phyloP scores from a whole-genome alignment of 1,140 invertebrate genomes.

The Hypsibius dujardini region DNA sequence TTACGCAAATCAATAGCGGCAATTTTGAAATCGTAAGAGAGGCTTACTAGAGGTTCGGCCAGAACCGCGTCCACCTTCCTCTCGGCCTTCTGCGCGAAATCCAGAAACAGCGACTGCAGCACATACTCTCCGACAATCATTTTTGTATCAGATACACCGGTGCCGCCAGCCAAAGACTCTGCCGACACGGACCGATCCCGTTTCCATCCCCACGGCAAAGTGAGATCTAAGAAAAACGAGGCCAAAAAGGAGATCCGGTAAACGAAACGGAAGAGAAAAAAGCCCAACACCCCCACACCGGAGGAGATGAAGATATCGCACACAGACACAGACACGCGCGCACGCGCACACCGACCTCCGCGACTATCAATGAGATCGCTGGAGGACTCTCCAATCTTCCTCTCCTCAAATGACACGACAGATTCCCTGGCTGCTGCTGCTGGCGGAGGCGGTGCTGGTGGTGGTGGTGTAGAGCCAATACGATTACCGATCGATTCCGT shows the following conservation, averaged over 20 bases:
- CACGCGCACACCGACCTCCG: slow-evolving; percentile 18
- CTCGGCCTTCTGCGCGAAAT: slow-evolving; percentile 78
- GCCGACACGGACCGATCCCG: slow-evolving; percentile 19
- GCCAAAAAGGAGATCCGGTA: not conserved
- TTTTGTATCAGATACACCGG: slow-evolving; percentile 18
- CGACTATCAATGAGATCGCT: not conserved
- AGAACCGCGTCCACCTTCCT: slow-evolving; percentile 87
- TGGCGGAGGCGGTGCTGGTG: no score
- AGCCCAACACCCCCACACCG: no score
- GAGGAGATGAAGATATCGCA: slow-evolving; percentile 16
- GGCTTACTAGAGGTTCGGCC: slow-evolving; percentile 57
- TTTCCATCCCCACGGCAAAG: not conserved
- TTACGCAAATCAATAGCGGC: no score
- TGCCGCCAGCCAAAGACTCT: slow-evolving; percentile 27
- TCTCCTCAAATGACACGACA: no score
- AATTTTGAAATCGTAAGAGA: slow-evolving; percentile 1
- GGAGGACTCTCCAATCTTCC: not conserved
- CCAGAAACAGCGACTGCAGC: slow-evolving; percentile 75
- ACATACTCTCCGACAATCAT: slow-evolving; percentile 59
- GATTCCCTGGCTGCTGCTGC: no score
- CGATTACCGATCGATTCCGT: no score
- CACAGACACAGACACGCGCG: slow-evolving; percentile 21
- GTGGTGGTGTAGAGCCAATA: no score
- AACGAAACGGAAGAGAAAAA: slow-evolving; percentile 7
- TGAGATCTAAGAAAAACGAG: slow-evolving; percentile 8